Evolutionary conservation across 2,888 invertebrate genomes (phyloP), one percentile per base, ranked within the genome.

Genomic region (Drosophila suboccidentalis): DNA sequence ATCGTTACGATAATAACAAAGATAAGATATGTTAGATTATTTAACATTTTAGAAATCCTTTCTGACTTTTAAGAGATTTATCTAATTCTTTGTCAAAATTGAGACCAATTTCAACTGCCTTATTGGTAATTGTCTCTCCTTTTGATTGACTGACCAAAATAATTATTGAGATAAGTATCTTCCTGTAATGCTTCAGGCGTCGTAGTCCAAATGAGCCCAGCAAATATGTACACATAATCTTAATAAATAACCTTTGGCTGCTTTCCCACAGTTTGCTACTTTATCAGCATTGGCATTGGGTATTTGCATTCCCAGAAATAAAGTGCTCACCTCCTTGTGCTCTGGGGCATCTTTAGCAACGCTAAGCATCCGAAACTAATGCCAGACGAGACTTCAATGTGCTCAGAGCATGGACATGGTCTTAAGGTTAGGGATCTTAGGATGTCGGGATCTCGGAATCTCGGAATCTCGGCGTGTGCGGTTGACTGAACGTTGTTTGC

Each of bases 341-440:
- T 65, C 69, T 57, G 22, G 22, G 57, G 55, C 46, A 63, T 72
- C 51, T 67, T 80, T 71, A 71, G 86, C 66, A 65, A 46, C 36
- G 81, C 74, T 75, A 77, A 84, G 77, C 85, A 79, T 57, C 74
- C 84, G 81, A 58, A 80, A 70, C 87, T 83, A 85, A 88, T 83
- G 74, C 63, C 43, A 55, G 71, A 62, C 57, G 44, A 65, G 70
- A 63, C 50, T 59, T 44, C 9, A n/a, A 44, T 47, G 59, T 32
- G 11, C 26, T 47, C 26, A 54, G 19, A 58, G 29, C 57, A 67
- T 46, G 49, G 50, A 49, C 64, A 50, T 51, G 44, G 59, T 54
- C 60, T 47, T 17, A 19, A 8, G 47, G 13, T 13, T 15, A 36
- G 46, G 38, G 17, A 46, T 54, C 50, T 43, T 11, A 11, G 2